These are phyloP conservation scores for Sylvia borin DNA, from an alignment of 2,797 vertebrate genomes.

Conservation along the genomic window DNA sequence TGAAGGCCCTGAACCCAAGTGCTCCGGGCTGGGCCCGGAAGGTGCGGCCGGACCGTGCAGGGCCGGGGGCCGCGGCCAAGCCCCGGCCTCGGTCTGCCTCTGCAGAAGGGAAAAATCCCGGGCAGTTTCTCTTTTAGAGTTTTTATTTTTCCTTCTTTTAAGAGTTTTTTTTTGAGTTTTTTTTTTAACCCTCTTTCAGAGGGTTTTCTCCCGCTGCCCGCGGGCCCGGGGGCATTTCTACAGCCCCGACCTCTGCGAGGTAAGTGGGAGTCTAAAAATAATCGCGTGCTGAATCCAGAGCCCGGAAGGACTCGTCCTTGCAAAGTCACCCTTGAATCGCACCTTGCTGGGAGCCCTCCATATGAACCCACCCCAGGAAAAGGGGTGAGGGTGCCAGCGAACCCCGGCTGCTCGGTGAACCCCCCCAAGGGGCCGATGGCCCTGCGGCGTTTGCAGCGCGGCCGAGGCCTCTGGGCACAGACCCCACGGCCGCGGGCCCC, in stretches of 20 bases:
- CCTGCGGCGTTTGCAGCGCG: background rate
- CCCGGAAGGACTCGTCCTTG: background rate
- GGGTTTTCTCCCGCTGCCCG: background rate
- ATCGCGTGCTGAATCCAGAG: background rate
- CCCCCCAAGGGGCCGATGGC: background rate
- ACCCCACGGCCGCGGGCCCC: background rate
- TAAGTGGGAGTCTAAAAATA: conserved; percentile 26
- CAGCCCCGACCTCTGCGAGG: background rate
- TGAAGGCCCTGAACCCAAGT: background rate
- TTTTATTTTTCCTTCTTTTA: background rate
- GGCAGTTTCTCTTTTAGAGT: background rate
- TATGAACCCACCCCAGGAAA: accelerated
- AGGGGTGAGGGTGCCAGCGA: background rate
- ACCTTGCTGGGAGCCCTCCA: background rate
- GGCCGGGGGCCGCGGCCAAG: background rate
- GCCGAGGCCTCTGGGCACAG: background rate
- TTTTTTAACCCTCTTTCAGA: background rate
- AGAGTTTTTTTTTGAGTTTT: background rate
- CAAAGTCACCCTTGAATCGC: background rate
- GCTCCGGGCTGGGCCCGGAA: background rate
- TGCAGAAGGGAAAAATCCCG: background rate
- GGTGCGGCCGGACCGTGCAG: background rate
- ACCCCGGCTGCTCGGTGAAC: accelerated
- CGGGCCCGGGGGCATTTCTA: background rate
- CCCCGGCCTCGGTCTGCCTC: background rate